A percentile compares a stretch with the other conserved stretches of the same genome.
phyloP scores from a whole-genome alignment of 1,140 invertebrate species.

The Drosophila takahashii region DNA sequence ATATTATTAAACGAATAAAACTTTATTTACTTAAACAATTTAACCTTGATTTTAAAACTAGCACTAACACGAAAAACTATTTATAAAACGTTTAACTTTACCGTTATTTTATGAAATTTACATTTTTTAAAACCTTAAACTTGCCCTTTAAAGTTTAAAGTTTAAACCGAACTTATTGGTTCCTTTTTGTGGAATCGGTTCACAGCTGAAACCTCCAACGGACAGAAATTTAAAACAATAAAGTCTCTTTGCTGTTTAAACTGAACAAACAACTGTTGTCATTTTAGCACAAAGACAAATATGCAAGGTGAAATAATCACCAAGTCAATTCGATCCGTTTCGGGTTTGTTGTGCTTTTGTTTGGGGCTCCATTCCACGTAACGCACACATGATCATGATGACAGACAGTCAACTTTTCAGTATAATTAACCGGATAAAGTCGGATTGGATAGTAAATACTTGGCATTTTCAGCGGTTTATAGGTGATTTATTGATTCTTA shows the following conservation, averaged over 20 bases:
- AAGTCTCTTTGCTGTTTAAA: constrained; percentile 5
- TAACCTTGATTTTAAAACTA: too few species aligned
- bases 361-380: constrained; percentile 21
- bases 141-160: not conserved
- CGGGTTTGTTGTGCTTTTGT: constrained; percentile 11
- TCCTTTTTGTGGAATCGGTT: not conserved
- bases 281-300: not conserved
- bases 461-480: not conserved
- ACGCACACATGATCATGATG: constrained; percentile 33
- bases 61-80: too few species aligned
- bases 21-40: too few species aligned
- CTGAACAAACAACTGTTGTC: constrained; percentile 23
- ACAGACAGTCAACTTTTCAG: constrained; percentile 1
- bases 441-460: not conserved
- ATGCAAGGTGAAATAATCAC: not conserved
- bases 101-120: too few species aligned
- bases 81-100: not conserved
- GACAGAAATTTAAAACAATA: constrained; percentile 12
- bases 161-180: not conserved
- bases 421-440: not conserved
- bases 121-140: not conserved
- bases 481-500: constrained; percentile 19
- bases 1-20: not conserved
- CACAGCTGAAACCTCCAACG: not conserved
- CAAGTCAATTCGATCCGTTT: constrained; percentile 13